Conservation (phyloP, 2,888 invertebrate genomes). For the Anagyrus pseudococci region DNA sequence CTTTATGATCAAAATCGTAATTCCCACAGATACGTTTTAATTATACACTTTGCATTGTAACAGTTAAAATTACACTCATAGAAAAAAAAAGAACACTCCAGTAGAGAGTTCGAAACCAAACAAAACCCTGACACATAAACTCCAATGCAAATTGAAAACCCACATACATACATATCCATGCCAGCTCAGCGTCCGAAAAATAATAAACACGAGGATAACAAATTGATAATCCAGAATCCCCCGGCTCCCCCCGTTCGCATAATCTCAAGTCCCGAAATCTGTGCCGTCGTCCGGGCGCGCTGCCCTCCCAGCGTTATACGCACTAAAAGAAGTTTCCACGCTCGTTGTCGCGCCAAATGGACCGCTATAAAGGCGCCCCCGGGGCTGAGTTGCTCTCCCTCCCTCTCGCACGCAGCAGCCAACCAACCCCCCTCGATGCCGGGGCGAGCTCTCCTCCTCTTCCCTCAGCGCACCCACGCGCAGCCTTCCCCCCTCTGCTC, state of each 20-base stretch:
- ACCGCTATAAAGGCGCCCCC: slow-evolving; percentile 58
- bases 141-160: too few relatives aligned
- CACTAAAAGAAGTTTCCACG: slow-evolving; percentile 57
- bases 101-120: too few relatives aligned
- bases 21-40: too few relatives aligned
- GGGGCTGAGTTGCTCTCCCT: slow-evolving; percentile 34
- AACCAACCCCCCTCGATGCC: slow-evolving; percentile 30
- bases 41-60: too few relatives aligned
- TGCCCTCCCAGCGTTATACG: slow-evolving; percentile 1
- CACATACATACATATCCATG: neutral
- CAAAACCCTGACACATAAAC: too few relatives aligned
- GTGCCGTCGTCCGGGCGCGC: slow-evolving; percentile 31
- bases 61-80: too few relatives aligned
- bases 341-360: slow-evolving; percentile 63
- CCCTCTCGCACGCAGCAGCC: slow-evolving; percentile 27
- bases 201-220: slow-evolving; percentile 52
- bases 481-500: slow-evolving; percentile 1
- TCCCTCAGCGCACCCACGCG: neutral
- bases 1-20: too few relatives aligned
- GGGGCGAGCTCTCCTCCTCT: neutral
- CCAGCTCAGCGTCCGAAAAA: slow-evolving; percentile 10
- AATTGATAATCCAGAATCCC: slow-evolving; percentile 60
- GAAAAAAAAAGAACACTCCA: too few relatives aligned
- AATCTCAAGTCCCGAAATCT: slow-evolving; percentile 54
- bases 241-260: neutral